Base-by-base conservation (phyloP, 2,797 vertebrate species). In the Sebastes reedi region DNA sequence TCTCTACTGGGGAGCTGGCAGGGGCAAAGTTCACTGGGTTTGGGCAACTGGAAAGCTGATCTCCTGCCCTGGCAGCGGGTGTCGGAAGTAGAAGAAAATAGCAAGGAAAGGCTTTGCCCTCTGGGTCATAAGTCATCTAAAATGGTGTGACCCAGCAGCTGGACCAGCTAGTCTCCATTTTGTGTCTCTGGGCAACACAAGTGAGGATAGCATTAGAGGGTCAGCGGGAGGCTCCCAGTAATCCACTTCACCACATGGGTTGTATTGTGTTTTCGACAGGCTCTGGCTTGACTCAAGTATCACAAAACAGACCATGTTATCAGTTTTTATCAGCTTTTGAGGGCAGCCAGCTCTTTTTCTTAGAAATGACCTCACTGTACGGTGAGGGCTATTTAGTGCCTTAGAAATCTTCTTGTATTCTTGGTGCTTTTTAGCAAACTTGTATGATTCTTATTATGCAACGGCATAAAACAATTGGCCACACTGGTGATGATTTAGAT, bases 51-150 rank as follows among this genome's bases (percentile, higher is more conserved):
- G 91, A 89, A 85, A 88, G 77, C 73, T 77, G 82, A 92, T 89
- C 82, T 74, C 12, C 20, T 68, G 68, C 50, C 81, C 65, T 77
- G 71, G 79, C 74, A 73, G 67, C 10, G 56, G 75, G 77, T 91
- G 87, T 85, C 42, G 68, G 83, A 94, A 92, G 89, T 94, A 60
- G 70, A 30, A 73, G 46, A 77, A 89, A 89, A 88, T 86, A 75
- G 80, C 60, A 78, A 46, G 61, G 78, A 86, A 88, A 77, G 34
- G 78, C 61, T 79, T 83, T 94, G 83, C 66, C 75, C 87, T 79
- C 18, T 75, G 50, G 85, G 89, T 89, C 90, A 85, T 29, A 80
- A 86, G 85, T 93, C 91, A 77, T 79, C 83, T 73, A 87, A 75
- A 86, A 89, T 10, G 25, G 78, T 84, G 67, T 77, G 75, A 89